Evolutionary conservation across 2,113 vertebrate genomes (phyloP).

Genomic region (Hiodon tergisus): DNA sequence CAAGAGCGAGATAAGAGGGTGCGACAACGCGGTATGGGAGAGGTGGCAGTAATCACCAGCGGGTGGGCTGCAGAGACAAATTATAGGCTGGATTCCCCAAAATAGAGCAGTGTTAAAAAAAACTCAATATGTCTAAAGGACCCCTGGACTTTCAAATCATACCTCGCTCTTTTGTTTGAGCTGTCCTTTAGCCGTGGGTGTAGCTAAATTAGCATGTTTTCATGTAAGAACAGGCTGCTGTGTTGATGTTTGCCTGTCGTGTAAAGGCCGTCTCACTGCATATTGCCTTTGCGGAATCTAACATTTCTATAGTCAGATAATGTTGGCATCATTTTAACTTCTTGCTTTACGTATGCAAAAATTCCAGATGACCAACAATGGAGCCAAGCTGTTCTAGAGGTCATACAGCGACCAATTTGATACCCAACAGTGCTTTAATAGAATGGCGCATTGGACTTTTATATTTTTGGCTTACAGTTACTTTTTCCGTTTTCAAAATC

Average conservation of each 20-base stretch:
- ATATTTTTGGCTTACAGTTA: background rate
- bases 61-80: constrained; percentile 32
- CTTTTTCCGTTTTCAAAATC: background rate
- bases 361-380: constrained; percentile 2
- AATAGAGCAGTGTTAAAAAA: constrained; percentile 8
- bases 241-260: too few species aligned
- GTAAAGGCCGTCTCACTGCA: background rate
- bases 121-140: constrained; percentile 14
- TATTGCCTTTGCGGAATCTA: background rate
- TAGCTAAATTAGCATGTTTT: too few species aligned
- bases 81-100: constrained; percentile 13
- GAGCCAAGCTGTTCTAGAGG: background rate
- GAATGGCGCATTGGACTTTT: background rate
- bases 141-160: too few species aligned
- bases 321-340: background rate
- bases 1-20: constrained; percentile 53
- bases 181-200: too few species aligned
- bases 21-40: constrained; percentile 43
- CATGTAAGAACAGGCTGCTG: too few species aligned
- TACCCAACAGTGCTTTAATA: too few species aligned
- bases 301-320: background rate
- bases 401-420: background rate
- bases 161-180: too few species aligned
- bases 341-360: background rate
- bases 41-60: constrained; percentile 44